phyloP scores from a whole-genome alignment of 2,797 vertebrate species.

The Chaenodraco wilsoni region DNA sequence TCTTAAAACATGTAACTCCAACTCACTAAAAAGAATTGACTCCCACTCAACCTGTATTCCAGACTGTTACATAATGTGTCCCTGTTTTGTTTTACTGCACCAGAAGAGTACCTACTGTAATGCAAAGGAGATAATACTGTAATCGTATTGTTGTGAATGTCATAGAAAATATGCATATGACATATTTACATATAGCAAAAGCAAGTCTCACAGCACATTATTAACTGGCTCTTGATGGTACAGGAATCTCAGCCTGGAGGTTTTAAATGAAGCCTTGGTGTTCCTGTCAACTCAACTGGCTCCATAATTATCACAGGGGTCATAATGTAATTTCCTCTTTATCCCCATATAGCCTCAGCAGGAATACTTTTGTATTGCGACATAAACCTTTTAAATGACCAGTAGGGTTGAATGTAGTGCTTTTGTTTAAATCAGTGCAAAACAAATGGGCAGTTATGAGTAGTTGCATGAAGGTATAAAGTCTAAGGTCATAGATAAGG shows the following conservation, averaged over 20 bases:
- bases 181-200: constrained; percentile 5
- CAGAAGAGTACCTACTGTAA: constrained; percentile 31
- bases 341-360: constrained; percentile 49
- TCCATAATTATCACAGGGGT: constrained; percentile 54
- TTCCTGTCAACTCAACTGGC: constrained; percentile 47
- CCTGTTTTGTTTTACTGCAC: constrained; percentile 52
- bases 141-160: constrained; percentile 29
- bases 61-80: constrained; percentile 52
- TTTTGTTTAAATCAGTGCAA: constrained; percentile 43
- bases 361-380: constrained; percentile 22
- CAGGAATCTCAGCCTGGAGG: constrained; percentile 18
- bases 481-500: constrained; percentile 50
- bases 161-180: constrained; percentile 11
- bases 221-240: constrained; percentile 24
- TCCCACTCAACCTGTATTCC: constrained; percentile 54
- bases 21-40: constrained; percentile 30
- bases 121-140: background rate
- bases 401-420: constrained; percentile 22
- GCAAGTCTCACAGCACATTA: constrained; percentile 7
- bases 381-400: constrained; percentile 39
- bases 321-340: constrained; percentile 51
- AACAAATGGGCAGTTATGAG: constrained; percentile 11
- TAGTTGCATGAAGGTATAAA: constrained; percentile 38
- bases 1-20: constrained; percentile 17
- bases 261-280: constrained; percentile 46